Evolutionary conservation across 2,888 invertebrate species (phyloP).

Genomic region (Lampropteryx suffumata): DNA sequence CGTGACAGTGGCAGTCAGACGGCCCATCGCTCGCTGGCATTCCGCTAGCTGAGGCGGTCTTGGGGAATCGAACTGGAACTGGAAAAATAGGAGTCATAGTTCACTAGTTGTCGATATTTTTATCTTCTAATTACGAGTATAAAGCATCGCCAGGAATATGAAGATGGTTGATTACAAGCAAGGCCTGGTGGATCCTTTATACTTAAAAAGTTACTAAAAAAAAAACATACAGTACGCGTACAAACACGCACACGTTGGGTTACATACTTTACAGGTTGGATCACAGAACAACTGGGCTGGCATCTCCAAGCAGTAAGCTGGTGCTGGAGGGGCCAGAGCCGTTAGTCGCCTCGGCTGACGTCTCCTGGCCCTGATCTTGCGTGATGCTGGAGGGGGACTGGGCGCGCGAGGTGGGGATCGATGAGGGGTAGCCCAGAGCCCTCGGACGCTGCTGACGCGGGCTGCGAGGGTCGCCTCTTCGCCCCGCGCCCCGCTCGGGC

Average conservation of each 20-base stretch:
- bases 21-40: slow-evolving; percentile 65
- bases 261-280: slow-evolving; percentile 67
- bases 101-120: neutral
- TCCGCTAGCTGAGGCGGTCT: slow-evolving; percentile 60
- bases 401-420: slow-evolving; percentile 43
- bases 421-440: slow-evolving; percentile 51
- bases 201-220: too few species aligned
- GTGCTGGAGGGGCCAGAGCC: slow-evolving; percentile 59
- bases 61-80: slow-evolving; percentile 75
- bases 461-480: slow-evolving; percentile 64
- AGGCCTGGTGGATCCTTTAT: too few species aligned
- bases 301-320: slow-evolving; percentile 63
- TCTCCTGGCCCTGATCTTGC: slow-evolving; percentile 70
- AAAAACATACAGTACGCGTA: too few species aligned
- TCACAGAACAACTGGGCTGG: slow-evolving; percentile 70
- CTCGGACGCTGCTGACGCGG: slow-evolving; percentile 54
- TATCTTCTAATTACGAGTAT: too few species aligned
- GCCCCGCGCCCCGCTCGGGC: slow-evolving; percentile 60
- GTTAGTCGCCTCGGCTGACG: slow-evolving; percentile 63
- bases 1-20: slow-evolving; percentile 67
- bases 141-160: too few species aligned
- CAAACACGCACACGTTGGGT: too few species aligned
- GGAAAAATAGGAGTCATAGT: slow-evolving; percentile 16
- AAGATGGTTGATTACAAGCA: too few species aligned
- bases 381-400: slow-evolving; percentile 57